phyloP scores from a whole-genome alignment of 2,113 vertebrate genomes.

The Gymnorhina tibicen region DNA sequence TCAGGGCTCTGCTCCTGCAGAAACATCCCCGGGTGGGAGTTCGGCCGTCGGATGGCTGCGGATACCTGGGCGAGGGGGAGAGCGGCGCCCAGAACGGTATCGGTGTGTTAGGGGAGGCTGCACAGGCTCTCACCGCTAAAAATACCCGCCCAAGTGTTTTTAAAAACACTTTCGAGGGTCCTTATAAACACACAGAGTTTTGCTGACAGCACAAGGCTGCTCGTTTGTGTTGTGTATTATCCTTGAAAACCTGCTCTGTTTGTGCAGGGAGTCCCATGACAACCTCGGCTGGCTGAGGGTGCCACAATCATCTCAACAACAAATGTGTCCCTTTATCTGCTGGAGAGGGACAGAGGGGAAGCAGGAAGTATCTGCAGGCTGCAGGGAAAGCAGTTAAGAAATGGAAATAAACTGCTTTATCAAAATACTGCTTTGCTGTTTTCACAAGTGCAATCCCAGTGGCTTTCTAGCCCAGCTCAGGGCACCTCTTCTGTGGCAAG shows the following conservation, averaged over 20 bases:
- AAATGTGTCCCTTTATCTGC: neutral
- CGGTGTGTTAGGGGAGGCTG: neutral
- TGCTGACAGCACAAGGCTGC: slow-evolving; percentile 5
- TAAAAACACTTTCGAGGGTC: slow-evolving; percentile 14
- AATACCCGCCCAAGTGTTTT: neutral
- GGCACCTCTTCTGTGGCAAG: rapidly evolving
- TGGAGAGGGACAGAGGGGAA: neutral
- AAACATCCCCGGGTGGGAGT: neutral
- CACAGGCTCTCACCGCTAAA: slow-evolving; percentile 22
- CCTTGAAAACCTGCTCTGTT: slow-evolving; percentile 37
- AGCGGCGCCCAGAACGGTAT: neutral
- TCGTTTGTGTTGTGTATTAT: slow-evolving; percentile 13
- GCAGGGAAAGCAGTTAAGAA: neutral
- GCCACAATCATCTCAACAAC: slow-evolving; percentile 1
- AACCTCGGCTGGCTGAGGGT: neutral
- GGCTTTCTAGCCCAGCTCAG: neutral
- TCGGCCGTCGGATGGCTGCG: neutral
- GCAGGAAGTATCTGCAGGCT: slow-evolving; percentile 6
- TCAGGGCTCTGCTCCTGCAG: neutral
- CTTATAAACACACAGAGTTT: neutral
- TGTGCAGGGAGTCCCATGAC: slow-evolving; percentile 7
- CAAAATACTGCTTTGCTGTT: neutral
- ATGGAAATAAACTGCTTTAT: slow-evolving; percentile 7
- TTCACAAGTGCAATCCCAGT: neutral
- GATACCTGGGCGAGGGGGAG: neutral